A percentile compares a stretch with the other conserved stretches of the same genome.
Conservation (phyloP, 2,797 vertebrate genomes). For the Simalia tracyae region DNA sequence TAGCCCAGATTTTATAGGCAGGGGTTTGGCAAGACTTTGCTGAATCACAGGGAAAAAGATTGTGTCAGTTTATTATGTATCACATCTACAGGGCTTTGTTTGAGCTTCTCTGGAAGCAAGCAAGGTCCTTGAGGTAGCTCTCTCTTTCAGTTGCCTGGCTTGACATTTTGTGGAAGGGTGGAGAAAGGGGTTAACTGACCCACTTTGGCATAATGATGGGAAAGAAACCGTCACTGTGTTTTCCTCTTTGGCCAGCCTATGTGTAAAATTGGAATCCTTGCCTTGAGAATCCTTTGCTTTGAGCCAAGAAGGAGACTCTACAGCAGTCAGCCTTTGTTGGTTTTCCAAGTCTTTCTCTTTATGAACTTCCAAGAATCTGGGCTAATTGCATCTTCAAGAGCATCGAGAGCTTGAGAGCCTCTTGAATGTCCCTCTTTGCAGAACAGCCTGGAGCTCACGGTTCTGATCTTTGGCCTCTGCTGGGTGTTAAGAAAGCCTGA, state of each 20-base stretch:
- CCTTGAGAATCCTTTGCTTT: background rate
- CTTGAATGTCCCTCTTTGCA: background rate
- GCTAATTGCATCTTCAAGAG: background rate
- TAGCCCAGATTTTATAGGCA: background rate
- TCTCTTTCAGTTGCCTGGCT: background rate
- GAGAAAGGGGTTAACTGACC: background rate
- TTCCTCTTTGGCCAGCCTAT: background rate
- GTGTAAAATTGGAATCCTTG: background rate
- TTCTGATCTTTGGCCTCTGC: background rate
- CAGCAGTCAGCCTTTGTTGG: background rate
- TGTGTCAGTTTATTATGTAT: background rate
- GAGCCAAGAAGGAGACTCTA: background rate
- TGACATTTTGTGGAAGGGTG: background rate
- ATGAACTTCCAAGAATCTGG: background rate
- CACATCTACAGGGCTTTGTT: background rate
- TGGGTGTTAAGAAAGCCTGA: background rate
- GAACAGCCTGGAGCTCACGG: background rate
- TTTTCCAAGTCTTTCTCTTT: background rate
- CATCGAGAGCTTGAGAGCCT: background rate
- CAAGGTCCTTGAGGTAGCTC: background rate
- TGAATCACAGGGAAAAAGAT: background rate
- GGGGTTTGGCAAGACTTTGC: background rate
- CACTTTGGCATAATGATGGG: background rate
- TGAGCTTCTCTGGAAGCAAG: background rate
- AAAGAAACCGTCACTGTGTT: background rate